A percentile compares a stretch with the other conserved stretches of the same genome.
phyloP scores from a whole-genome alignment of 1,140 invertebrate genomes.

The Calephelis virginiensis region DNA sequence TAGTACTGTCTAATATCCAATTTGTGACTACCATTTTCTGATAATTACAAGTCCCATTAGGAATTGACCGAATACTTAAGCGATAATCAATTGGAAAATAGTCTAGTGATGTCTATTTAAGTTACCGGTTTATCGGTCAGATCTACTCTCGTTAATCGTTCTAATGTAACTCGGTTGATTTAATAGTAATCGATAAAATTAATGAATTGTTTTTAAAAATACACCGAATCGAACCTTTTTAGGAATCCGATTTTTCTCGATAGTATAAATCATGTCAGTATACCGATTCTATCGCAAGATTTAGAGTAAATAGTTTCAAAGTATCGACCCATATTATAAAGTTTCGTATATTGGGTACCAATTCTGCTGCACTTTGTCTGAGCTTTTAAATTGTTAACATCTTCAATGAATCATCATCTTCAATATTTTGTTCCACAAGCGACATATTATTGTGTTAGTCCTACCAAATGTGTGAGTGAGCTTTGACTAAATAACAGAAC shows the following conservation, averaged over 20 bases:
- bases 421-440: too few species aligned
- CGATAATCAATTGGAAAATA: constrained; percentile 51
- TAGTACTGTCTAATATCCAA: constrained; percentile 33
- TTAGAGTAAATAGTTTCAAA: constrained; percentile 19
- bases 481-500: too few species aligned
- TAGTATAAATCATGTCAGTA: constrained; percentile 20
- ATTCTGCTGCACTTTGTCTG: too few species aligned
- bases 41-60: constrained; percentile 19
- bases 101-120: constrained; percentile 23
- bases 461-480: too few species aligned
- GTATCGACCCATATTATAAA: constrained; percentile 1
- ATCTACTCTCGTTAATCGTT: constrained; percentile 61
- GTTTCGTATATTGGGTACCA: not conserved
- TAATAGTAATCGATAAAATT: constrained; percentile 55
- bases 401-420: too few species aligned
- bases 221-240: constrained; percentile 16
- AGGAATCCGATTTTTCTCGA: constrained; percentile 19
- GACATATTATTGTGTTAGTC: too few species aligned
- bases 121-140: constrained; percentile 30
- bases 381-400: too few species aligned
- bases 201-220: constrained; percentile 43
- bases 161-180: constrained; percentile 54
- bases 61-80: constrained; percentile 49
- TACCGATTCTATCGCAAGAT: constrained; percentile 18
- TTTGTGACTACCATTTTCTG: constrained; percentile 36